Evolutionary conservation across 2,888 invertebrate species (phyloP).

Genomic region (Drosophila dives): DNA sequence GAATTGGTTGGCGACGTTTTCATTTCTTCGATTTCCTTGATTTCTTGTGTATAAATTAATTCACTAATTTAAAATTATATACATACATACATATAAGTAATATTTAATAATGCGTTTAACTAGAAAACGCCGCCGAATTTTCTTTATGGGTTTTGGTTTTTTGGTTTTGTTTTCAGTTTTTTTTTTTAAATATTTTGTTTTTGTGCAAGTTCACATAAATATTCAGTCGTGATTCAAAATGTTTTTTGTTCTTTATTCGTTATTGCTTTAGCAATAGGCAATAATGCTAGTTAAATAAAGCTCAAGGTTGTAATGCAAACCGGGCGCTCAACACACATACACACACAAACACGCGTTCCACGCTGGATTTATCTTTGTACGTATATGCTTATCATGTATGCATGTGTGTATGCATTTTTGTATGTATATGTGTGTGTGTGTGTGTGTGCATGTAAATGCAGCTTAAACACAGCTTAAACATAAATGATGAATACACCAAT

Average conservation of each 20-base stretch:
- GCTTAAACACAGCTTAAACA: constrained; percentile 61
- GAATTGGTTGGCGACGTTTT: constrained; percentile 71
- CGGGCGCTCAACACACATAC: constrained; percentile 44
- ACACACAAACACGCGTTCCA: constrained; percentile 23
- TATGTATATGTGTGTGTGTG: background rate
- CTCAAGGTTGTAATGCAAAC: constrained; percentile 65
- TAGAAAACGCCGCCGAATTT: constrained; percentile 35
- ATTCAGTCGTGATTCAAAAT: constrained; percentile 77
- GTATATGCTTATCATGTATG: constrained; percentile 8
- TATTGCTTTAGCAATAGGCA: constrained; percentile 27
- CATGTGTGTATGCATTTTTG: background rate
- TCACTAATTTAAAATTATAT: constrained; percentile 70
- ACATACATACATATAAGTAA: constrained; percentile 34
- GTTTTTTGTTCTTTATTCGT: constrained; percentile 31
- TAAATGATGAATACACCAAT: constrained; percentile 35
- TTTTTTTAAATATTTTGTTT: constrained; percentile 6
- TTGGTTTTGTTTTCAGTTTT: constrained; percentile 16
- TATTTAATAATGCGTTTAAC: constrained; percentile 46
- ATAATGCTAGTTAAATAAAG: constrained; percentile 62
- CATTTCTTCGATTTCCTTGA: constrained; percentile 15
- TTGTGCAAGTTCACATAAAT: constrained; percentile 74
- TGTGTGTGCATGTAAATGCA: constrained; percentile 55
- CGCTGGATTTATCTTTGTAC: constrained; percentile 15
- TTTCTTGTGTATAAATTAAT: constrained; percentile 62
- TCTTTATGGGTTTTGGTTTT: constrained; percentile 11